Conservation (phyloP, 1,140 invertebrate genomes). For the Drosophila pandora region DNA sequence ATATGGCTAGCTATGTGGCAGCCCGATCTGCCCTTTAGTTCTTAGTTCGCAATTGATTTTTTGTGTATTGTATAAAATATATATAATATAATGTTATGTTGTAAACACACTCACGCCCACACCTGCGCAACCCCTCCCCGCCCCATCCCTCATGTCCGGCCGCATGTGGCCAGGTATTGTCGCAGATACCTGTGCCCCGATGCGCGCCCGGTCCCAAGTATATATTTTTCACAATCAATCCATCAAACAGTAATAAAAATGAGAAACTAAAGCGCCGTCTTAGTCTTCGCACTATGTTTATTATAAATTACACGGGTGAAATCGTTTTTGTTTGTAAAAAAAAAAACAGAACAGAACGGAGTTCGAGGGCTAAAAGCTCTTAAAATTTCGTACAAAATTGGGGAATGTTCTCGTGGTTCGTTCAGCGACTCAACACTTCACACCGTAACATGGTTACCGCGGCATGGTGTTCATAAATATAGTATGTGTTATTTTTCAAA, state of each 20-base stretch:
- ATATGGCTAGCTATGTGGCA: conserved; percentile 75
- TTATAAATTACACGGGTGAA: conserved; percentile 53
- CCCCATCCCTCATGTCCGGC: conserved; percentile 24
- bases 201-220: conserved; percentile 30
- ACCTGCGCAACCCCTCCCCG: neutral
- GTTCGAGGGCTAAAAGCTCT: conserved; percentile 14
- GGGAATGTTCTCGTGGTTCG: conserved; percentile 13
- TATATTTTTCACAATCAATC: conserved; percentile 51
- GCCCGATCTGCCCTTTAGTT: conserved; percentile 73
- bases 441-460: too few relatives aligned
- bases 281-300: conserved; percentile 22
- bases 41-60: conserved; percentile 72
- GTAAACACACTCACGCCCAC: conserved; percentile 32
- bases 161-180: conserved; percentile 30
- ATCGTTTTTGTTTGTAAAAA: conserved; percentile 1
- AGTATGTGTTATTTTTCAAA: neutral
- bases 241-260: conserved; percentile 46
- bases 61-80: conserved; percentile 55
- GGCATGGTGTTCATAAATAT: neutral
- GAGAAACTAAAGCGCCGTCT: conserved; percentile 13
- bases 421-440: too few relatives aligned
- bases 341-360: conserved; percentile 24
- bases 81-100: conserved; percentile 65
- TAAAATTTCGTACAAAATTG: conserved; percentile 12
- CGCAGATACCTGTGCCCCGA: conserved; percentile 22